Conservation (phyloP, 2,797 vertebrate genomes). For the Typhlichthys eigenmanni region DNA sequence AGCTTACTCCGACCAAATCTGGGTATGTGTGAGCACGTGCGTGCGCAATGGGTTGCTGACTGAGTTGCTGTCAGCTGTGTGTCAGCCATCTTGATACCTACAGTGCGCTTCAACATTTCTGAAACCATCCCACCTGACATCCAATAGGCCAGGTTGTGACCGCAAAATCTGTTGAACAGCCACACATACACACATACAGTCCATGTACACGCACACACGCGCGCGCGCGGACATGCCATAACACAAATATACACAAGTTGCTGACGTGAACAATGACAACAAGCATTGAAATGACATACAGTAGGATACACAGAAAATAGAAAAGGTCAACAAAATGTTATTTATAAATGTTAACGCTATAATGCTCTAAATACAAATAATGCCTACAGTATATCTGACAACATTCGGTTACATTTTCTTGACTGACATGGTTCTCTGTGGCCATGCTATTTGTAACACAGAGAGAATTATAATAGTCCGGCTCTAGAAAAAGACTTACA, state of each 20-base stretch:
- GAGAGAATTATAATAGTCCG: conserved; percentile 24
- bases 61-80: conserved; percentile 59
- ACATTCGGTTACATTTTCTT: too few relatives aligned
- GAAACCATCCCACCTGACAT: conserved; percentile 45
- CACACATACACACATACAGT: neutral
- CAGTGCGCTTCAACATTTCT: conserved; percentile 55
- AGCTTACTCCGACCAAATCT: conserved; percentile 48
- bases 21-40: conserved; percentile 1
- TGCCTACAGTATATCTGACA: too few relatives aligned
- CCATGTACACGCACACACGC: neutral
- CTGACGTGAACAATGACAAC: conserved; percentile 48
- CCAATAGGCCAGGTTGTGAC: conserved; percentile 20
- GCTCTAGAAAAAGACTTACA: conserved; percentile 17
- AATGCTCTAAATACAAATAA: too few relatives aligned
- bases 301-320: neutral
- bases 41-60: conserved; percentile 44
- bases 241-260: conserved; percentile 26
- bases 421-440: conserved; percentile 21
- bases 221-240: neutral
- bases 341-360: too few relatives aligned
- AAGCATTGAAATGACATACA: conserved; percentile 48
- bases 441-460: conserved; percentile 51
- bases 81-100: conserved; percentile 64
- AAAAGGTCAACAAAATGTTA: conserved; percentile 23
- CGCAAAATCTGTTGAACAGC: neutral